A percentile compares a stretch with the other conserved stretches of the same genome.
Conservation (phyloP, 2,113 vertebrate species). For the Indicator indicator region DNA sequence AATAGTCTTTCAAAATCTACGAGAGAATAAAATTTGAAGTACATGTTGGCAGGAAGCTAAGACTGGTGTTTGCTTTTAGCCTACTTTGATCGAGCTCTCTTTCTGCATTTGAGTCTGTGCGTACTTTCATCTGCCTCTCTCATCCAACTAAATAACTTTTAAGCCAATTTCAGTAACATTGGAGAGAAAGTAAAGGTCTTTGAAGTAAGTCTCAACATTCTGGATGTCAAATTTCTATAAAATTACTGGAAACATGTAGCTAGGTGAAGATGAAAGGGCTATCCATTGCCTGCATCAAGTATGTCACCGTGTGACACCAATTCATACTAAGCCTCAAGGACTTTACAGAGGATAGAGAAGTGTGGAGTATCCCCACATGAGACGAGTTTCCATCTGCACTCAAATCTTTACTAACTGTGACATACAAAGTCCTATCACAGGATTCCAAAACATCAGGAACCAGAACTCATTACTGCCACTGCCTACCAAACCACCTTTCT, state of each 20-base stretch:
- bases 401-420: not conserved
- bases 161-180: not conserved
- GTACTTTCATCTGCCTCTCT: not conserved
- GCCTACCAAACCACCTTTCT: not conserved
- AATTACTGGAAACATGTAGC: slow-evolving; percentile 15
- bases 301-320: not conserved
- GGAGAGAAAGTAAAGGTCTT: not conserved
- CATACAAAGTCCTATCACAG: not conserved
- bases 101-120: not conserved
- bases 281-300: not conserved
- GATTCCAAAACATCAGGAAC: not conserved
- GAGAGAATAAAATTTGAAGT: not conserved
- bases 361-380: not conserved
- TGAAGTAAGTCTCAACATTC: slow-evolving; percentile 3
- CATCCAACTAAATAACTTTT: not conserved
- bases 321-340: not conserved
- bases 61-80: not conserved
- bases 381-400: not conserved
- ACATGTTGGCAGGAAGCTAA: not conserved
- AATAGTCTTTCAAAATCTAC: not conserved
- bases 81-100: not conserved
- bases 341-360: not conserved
- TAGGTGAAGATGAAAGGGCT: slow-evolving; percentile 4
- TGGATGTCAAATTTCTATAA: not conserved
- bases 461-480: not conserved